Evolutionary conservation across 2,888 invertebrate genomes (phyloP), one percentile per base, ranked within the genome.

Genomic region (Lottia scabra): DNA sequence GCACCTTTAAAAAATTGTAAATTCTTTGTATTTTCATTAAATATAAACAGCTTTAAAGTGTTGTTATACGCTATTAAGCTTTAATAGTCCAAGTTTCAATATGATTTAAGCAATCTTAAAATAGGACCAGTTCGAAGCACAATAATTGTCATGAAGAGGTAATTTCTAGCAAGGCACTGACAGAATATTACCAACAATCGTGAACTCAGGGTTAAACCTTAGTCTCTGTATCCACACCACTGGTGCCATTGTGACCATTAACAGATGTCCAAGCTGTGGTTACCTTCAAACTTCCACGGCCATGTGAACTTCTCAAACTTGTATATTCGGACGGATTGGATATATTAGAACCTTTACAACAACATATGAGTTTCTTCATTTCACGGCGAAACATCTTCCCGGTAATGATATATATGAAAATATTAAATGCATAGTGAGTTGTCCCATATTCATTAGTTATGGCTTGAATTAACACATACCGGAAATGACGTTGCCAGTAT

Each of bases 381-480:
- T 89, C 87, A 38, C 84, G 81, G 16, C 89, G 77, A 72, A 89
- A 89, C 69, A 85, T 79, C 74, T 87, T 87, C 2, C 89, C 89
- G 0, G 89, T 89, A 56, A 85, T 77, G 13, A 88, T 68, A 71
- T 89, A 89, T 68, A 89, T 89, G 76, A 85, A 86, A 77, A 89
- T 87, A 72, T 89, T 89, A 68, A 84, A 84, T 63, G 88, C 88
- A 78, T 87, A 89, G 73, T 88, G 89, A 1, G 88, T 87, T 70
- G 87, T 85, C 45, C 88, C 87, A 56, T 87, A 80, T 71, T 87
- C 86, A 64, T 86, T 83, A 19, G 87, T 81, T 23, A 87, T 75
- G 0, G 79, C 77, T 63, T 84, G 76, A 0, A 83, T 77, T 6
- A 83, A 73, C 38, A 75, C 75, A 78, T 86, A 88, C 1, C 77